Conservation (phyloP, 2,888 invertebrate species). For the Tenthredo livida region DNA sequence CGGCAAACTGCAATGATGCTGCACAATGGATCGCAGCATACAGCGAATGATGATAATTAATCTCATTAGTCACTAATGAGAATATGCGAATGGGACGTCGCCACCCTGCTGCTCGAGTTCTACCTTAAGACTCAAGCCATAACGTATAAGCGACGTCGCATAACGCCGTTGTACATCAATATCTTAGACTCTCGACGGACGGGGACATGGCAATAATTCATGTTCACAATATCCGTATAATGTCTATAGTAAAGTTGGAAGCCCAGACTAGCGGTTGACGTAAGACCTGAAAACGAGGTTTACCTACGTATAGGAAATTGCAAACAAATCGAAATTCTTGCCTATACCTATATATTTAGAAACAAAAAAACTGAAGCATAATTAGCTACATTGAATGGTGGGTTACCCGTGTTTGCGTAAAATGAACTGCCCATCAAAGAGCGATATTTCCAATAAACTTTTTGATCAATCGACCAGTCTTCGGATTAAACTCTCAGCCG, state of each 20-base stretch:
- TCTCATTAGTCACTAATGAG: conserved; percentile 38
- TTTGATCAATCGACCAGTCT: conserved; percentile 6
- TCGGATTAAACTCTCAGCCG: neutral
- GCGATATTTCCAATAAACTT: neutral
- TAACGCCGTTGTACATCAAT: neutral
- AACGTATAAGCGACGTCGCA: neutral
- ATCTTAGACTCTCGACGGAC: neutral
- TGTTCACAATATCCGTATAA: neutral
- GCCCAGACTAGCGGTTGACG: neutral
- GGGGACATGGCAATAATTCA: neutral
- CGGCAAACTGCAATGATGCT: conserved; percentile 9
- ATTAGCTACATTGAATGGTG: neutral
- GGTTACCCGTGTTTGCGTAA: neutral
- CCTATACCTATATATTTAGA: too few species aligned
- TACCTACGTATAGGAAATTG: neutral
- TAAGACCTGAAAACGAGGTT: neutral
- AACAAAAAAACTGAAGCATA: too few species aligned
- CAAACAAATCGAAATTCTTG: neutral
- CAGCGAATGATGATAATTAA: conserved; percentile 18
- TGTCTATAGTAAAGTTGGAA: neutral
- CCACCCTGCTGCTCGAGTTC: neutral
- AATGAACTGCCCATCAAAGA: neutral
- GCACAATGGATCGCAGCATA: conserved; percentile 17
- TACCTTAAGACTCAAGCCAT: neutral
- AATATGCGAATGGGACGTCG: conserved; percentile 21